Evolutionary conservation across 2,797 vertebrate species (phyloP).

Genomic region (Tauraco hartlaubi): DNA sequence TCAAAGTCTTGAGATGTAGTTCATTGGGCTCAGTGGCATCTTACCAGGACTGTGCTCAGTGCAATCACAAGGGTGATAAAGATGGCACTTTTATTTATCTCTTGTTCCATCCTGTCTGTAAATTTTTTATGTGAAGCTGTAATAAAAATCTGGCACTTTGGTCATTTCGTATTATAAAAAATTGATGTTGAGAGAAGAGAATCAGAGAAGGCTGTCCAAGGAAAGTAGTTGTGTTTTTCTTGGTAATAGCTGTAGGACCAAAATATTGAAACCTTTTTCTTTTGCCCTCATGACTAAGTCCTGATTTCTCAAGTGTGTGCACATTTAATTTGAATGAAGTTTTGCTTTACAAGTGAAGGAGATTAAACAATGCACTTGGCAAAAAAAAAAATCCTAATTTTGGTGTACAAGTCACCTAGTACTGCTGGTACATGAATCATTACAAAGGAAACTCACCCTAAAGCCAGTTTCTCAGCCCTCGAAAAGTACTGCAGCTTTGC

Average conservation of each 20-base stretch:
- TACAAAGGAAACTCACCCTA: neutral
- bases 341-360: neutral
- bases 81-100: neutral
- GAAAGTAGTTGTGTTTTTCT: constrained; percentile 38
- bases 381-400: neutral
- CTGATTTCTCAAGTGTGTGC: neutral
- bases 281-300: constrained; percentile 29
- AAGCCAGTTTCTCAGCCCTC: neutral
- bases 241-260: constrained; percentile 37
- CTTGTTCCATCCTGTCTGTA: neutral
- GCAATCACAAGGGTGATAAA: neutral
- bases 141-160: neutral
- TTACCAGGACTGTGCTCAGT: neutral
- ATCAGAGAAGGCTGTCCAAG: constrained; percentile 6
- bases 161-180: neutral
- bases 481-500: neutral
- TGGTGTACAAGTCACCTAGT: neutral
- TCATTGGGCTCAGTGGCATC: neutral
- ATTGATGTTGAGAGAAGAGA: constrained; percentile 13
- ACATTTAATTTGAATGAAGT: neutral
- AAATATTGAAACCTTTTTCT: constrained; percentile 39
- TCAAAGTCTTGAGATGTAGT: neutral
- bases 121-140: constrained; percentile 19
- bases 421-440: neutral
- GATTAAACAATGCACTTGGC: neutral